Evolutionary conservation across 2,113 vertebrate species (phyloP), one percentile per base, ranked within the genome.

Genomic region (Chauna torquata): DNA sequence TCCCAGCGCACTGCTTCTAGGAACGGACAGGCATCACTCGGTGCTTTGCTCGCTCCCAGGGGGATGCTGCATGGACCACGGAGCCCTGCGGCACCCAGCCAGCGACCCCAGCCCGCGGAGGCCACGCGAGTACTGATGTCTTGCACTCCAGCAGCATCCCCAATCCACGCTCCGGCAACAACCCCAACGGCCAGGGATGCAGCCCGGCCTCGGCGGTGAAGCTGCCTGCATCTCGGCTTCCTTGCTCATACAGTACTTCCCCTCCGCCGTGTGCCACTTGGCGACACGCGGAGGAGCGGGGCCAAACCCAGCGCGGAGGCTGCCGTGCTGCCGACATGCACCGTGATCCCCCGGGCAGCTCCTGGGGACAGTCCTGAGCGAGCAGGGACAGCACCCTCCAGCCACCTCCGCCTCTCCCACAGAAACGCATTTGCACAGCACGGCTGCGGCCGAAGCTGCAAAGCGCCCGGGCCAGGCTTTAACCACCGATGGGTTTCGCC

Each of bases 41-140:
- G 20, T 12, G 6, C 58, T 54, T 10, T 30, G 44, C 5, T 1
- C 0, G 15, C 45, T 84, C 83, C 83, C 72, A 55, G 80, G 0
- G 1, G 83, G 86, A 90, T 17, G 72, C 30, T 10, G 2, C 59
- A 52, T 0, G 25, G 83, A 81, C 47, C 23, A 2, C 12, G 18
- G 18, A 44, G 64, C 40, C 44, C 58, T 1, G 1, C 58, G 88
- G 58, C 34, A 70, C 15, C 71, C 0, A 27, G 36, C 24, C 61
- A 64, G 0, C 1, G 6, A 40, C 57, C 75, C 38, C 0, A 0
- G 64, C 28, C 2, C 2, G 24, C 0, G 0, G 71, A 90, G n/a
- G 66, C 58, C 92, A 71, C 4, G 24, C 54, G 66, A 78, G 58
- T 45, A 23, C 23, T 59, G 34, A 20, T 11, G 20, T 34, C n/a